These are phyloP conservation scores for Tragelaphus buxtoni DNA, from an alignment of 2,113 vertebrate genomes.

Conservation along the genomic window DNA sequence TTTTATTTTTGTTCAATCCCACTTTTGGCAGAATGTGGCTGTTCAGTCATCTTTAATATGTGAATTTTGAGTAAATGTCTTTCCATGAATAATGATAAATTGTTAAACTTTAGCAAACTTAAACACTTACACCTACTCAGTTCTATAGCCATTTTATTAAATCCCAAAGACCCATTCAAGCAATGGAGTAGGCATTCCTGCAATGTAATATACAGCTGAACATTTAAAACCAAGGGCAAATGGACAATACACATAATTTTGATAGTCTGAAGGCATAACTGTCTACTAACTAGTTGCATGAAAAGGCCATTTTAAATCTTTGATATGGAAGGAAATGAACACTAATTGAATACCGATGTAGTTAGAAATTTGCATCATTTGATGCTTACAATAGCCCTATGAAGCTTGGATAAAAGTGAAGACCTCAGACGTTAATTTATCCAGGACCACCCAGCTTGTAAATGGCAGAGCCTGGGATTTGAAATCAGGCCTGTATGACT, in stretches of 20 bases:
- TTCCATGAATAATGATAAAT: background rate
- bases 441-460: slow-evolving; percentile 29
- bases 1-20: slow-evolving; percentile 19
- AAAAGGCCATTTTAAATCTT: background rate
- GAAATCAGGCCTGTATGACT: slow-evolving; percentile 18
- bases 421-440: slow-evolving; percentile 5
- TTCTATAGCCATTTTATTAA: background rate
- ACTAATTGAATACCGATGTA: background rate
- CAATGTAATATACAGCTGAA: background rate
- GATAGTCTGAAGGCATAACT: background rate
- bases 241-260: slow-evolving; percentile 7
- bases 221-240: background rate
- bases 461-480: slow-evolving; percentile 20
- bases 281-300: background rate
- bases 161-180: background rate
- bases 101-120: slow-evolving; percentile 7
- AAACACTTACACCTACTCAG: background rate
- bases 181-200: background rate
- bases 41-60: background rate
- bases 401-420: slow-evolving; percentile 33
- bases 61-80: slow-evolving; percentile 23
- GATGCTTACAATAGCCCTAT: background rate
- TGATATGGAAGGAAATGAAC: background rate
- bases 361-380: background rate
- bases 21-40: background rate